These are phyloP conservation scores for Aspidiotus destructor DNA, from an alignment of 2,888 invertebrate genomes.

Conservation along the genomic window DNA sequence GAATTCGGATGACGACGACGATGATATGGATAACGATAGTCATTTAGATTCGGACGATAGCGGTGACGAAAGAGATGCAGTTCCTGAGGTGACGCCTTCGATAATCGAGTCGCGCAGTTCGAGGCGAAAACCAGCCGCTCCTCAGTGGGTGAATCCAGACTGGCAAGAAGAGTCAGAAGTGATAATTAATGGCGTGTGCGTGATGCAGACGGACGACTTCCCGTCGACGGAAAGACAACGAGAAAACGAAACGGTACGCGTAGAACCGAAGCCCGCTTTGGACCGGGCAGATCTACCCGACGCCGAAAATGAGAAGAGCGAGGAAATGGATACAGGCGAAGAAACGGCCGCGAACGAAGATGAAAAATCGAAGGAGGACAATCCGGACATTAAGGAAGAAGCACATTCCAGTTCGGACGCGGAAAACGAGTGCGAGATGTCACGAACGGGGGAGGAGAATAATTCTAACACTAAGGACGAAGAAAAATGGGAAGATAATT, in stretches of 20 bases:
- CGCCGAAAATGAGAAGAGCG: neutral
- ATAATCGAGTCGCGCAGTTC: conserved; percentile 43
- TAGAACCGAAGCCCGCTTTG: conserved; percentile 64
- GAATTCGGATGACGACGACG: conserved; percentile 55
- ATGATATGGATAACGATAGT: conserved; percentile 39
- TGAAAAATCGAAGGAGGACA: neutral
- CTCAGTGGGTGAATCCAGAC: conserved; percentile 95
- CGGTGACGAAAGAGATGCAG: conserved; percentile 37
- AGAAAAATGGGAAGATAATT: conserved; percentile 20
- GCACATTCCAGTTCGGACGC: conserved; percentile 18
- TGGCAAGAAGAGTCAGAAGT: conserved; percentile 73
- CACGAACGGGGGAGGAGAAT: conserved; percentile 1
- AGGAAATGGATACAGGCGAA: conserved; percentile 28
- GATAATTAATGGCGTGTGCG: conserved; percentile 88
- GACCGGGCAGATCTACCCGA: conserved; percentile 33
- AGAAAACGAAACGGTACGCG: conserved; percentile 58
- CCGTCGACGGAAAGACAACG: conserved; percentile 35
- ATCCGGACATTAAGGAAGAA: neutral
- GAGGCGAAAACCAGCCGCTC: conserved; percentile 86
- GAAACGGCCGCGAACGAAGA: conserved; percentile 34
- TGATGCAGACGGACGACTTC: conserved; percentile 69
- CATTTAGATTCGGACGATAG: conserved; percentile 38
- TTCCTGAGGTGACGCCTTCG: conserved; percentile 37
- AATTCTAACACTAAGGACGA: neutral
- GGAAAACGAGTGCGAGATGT: conserved; percentile 23